These are phyloP conservation scores for Furcula furcula DNA, from an alignment of 2,888 invertebrate genomes.

Conservation along the genomic window DNA sequence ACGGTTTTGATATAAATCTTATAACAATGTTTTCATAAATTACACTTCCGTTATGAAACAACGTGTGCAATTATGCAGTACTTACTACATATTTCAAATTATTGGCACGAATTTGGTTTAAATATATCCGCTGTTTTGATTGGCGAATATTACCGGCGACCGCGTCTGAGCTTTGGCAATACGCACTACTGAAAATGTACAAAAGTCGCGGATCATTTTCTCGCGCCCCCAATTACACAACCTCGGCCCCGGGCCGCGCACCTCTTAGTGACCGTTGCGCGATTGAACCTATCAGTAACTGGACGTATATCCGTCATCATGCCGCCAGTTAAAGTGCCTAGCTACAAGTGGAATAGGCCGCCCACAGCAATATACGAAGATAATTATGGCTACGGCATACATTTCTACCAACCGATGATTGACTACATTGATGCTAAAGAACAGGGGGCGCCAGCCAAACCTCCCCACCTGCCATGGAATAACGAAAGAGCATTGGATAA, in stretches of 20 bases:
- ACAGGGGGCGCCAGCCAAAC: constrained; percentile 57
- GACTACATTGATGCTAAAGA: constrained; percentile 90
- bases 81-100: constrained; percentile 35
- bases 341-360: constrained; percentile 78
- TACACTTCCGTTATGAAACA: too few species aligned
- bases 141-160: constrained; percentile 61
- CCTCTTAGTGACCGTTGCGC: constrained; percentile 35
- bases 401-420: constrained; percentile 94
- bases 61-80: constrained; percentile 21
- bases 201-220: constrained; percentile 59
- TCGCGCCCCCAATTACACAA: constrained; percentile 55
- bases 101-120: constrained; percentile 70
- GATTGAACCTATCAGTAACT: constrained; percentile 50
- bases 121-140: constrained; percentile 63
- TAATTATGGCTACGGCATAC: constrained; percentile 92
- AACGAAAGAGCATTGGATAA: constrained; percentile 86
- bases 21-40: too few species aligned
- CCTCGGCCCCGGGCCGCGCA: constrained; percentile 49
- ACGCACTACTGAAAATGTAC: constrained; percentile 57
- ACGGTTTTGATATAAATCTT: too few species aligned
- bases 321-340: constrained; percentile 71
- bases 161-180: constrained; percentile 63
- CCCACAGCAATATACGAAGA: constrained; percentile 88
- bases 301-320: constrained; percentile 55
- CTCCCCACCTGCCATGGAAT: constrained; percentile 88